Percentiles rank a stretch among this genome's conserved stretches.
Evolutionary conservation across 2,797 vertebrate genomes (phyloP).

Genomic region (Sebastes flavidus): DNA sequence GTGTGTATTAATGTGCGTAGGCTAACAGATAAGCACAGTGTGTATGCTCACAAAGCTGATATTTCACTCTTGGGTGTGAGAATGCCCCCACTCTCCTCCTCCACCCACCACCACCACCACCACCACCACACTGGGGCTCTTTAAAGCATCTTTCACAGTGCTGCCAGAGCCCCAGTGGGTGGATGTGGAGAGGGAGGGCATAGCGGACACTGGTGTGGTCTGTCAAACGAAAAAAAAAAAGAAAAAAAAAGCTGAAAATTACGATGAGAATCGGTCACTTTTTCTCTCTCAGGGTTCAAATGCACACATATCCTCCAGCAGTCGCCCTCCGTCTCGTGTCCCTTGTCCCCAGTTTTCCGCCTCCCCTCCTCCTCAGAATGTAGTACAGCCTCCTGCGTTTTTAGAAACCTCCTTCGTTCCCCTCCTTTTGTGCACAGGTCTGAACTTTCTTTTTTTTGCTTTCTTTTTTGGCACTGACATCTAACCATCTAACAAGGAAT

Average conservation of each 20-base stretch:
- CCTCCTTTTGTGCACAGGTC: slow-evolving; percentile 64
- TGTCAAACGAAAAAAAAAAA: slow-evolving; percentile 41
- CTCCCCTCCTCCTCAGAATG: slow-evolving; percentile 40
- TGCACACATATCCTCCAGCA: slow-evolving; percentile 83
- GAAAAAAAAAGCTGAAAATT: slow-evolving; percentile 51
- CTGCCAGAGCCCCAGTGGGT: slow-evolving; percentile 2
- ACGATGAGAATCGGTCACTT: slow-evolving; percentile 78
- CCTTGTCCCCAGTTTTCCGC: slow-evolving; percentile 43
- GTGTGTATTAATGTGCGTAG: slow-evolving; percentile 26
- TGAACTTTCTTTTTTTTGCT: slow-evolving; percentile 50
- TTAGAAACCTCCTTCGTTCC: slow-evolving; percentile 43
- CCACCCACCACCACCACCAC: not conserved
- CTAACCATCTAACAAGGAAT: slow-evolving; percentile 81
- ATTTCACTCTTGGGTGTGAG: slow-evolving; percentile 70
- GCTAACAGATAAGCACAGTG: slow-evolving; percentile 66
- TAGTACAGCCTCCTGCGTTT: slow-evolving; percentile 60
- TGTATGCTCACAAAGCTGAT: slow-evolving; percentile 60
- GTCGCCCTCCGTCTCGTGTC: slow-evolving; percentile 65
- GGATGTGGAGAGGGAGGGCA: slow-evolving; percentile 13
- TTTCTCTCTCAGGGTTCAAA: slow-evolving; percentile 87
- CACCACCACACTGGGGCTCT: slow-evolving; percentile 31
- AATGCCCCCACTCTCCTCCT: slow-evolving; percentile 12
- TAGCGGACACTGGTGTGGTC: slow-evolving; percentile 65
- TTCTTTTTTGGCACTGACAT: slow-evolving; percentile 80
- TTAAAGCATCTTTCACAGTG: slow-evolving; percentile 48